Evolutionary conservation across 2,888 invertebrate species (phyloP), one percentile per base, ranked within the genome.

Genomic region (Homarus gammarus): DNA sequence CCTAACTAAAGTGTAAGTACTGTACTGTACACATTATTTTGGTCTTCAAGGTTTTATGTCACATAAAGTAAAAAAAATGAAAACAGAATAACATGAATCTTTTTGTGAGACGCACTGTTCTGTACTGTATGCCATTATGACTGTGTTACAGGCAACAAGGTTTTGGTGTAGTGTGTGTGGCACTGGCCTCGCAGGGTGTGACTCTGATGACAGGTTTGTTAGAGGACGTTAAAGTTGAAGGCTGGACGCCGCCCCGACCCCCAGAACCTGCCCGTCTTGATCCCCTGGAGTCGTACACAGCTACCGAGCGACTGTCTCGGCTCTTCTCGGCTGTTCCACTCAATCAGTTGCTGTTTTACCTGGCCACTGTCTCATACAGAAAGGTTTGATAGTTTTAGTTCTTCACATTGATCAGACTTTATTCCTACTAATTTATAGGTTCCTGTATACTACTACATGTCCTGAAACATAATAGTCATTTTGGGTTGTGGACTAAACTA

Each of bases 281-380:
- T 84, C 95, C 96, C 79, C 94, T 95, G 90, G 95, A 95, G 1
- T 95, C 96, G 86, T 95, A 96, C 93, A 95, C 96, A 2, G 96
- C 96, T 33, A 94, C 96, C 81, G 96, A 96, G 93, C 94, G 97
- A 92, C 96, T 97, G 31, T 95, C 96, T 61, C 95, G 96, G 2
- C 95, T 97, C 70, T 95, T 96, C 44, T 95, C 95, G 82, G 96
- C 96, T 12, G 96, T 97, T 33, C 96, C 96, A 2, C 94, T 97
- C 82, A 97, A 96, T 93, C 96, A 97, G 92, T 94, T 98, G n/a
- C 94, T 98, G 79, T 97, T 98, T 92, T 97, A 97, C 91, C 94
- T 98, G 88, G 97, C 98, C 36, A 97, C 97, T 6, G 97, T 98
- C 61, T 97, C 97, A 92, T 98, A 98, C 94, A 96, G 98, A 93